phyloP scores from a whole-genome alignment of 1,140 invertebrate species.

The Cotesia glomerata region DNA sequence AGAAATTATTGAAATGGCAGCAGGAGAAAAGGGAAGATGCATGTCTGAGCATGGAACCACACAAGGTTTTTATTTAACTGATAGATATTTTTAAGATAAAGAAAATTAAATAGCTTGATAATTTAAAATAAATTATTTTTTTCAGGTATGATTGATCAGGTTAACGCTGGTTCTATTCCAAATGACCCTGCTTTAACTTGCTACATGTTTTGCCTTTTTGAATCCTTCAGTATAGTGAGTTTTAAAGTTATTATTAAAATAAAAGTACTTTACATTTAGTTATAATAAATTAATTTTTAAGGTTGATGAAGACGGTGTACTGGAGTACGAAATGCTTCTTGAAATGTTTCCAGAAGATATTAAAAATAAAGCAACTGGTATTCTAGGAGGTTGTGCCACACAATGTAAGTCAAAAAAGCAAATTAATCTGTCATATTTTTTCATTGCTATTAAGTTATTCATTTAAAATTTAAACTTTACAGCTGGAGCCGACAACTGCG shows the following conservation, averaged over 20 bases:
- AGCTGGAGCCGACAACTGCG: constrained; percentile 46
- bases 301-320: constrained; percentile 28
- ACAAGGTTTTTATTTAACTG: constrained; percentile 44
- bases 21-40: constrained; percentile 50
- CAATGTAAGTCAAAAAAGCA: constrained; percentile 9
- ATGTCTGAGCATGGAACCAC: constrained; percentile 53
- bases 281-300: constrained; percentile 5
- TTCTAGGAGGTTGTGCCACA: constrained; percentile 8
- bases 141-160: constrained; percentile 50
- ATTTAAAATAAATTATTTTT: constrained; percentile 23
- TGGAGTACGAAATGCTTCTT: constrained; percentile 26
- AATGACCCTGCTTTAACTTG: constrained; percentile 49
- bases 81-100: background rate
- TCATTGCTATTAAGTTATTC: background rate
- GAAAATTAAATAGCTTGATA: background rate
- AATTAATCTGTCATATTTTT: background rate
- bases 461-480: constrained; percentile 17
- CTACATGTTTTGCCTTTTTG: constrained; percentile 56
- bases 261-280: background rate
- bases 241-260: background rate
- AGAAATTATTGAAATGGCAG: constrained; percentile 54
- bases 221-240: constrained; percentile 53
- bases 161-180: constrained; percentile 38
- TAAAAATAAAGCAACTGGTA: background rate
- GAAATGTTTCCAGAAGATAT: constrained; percentile 31